Evolutionary conservation across 2,113 vertebrate species (phyloP), one percentile per base, ranked within the genome.

Genomic region (Xiphias gladius): DNA sequence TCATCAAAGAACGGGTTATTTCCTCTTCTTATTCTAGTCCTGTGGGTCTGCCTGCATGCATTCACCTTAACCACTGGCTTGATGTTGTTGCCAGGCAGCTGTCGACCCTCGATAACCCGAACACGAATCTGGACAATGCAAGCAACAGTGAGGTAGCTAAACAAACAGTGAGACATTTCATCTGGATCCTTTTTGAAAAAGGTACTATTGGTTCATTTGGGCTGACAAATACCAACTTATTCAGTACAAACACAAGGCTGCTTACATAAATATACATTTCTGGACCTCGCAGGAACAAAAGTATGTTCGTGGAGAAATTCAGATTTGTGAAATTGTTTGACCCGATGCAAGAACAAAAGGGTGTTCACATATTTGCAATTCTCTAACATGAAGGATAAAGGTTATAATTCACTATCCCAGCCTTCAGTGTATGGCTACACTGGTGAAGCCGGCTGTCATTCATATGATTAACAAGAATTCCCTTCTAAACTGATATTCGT

Each of bases 1-100:
- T 99, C 97, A 89, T 99, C 96, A 93, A 97, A 99, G 92, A 96
- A 98, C 0, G 98, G 97, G 85, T 98, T 99, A 87, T 97, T 99
- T 80, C 98, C 98, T 94, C 96, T 96, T 90, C 96, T 96, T 79
- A 98, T 97, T 86, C 98, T 97, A 3, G 98, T 99, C 85, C 97
- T 94, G 81, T 99, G 97, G 19, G 97, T 99, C 81, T 99, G 96
- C 73, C 96, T 96, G 19, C 97, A 98, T 32, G 97, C 5, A 4
- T 96, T 96, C 81, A 97, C 96, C 94, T 98, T 99, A 24, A 97
- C 97, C 58, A 99, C 97, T 0, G 98, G 98, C 71, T 96, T 98
- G 88, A 99, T 95, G 89, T 99, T 98, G 95, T 99, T 99, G 78
- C 98, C 98, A 62, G 96, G 89, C 70, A 99, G 83, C 86, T 99